These are phyloP conservation scores for Prorops nasuta DNA, from an alignment of 1,140 invertebrate genomes.

Conservation along the genomic window DNA sequence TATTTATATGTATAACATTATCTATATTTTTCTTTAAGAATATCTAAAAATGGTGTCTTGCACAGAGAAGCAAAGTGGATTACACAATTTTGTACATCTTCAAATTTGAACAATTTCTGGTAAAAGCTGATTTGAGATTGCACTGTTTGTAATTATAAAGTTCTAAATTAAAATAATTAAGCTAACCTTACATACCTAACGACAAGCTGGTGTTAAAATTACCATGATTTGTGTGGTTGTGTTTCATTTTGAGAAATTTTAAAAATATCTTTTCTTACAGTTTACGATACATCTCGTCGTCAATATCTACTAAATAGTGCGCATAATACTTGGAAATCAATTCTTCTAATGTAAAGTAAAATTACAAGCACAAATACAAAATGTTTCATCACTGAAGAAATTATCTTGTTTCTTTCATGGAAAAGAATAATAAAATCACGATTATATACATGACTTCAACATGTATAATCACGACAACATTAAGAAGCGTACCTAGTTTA, in stretches of 20 bases:
- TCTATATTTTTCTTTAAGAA: constrained; percentile 42
- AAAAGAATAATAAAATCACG: too few species aligned
- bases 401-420: background rate
- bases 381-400: background rate
- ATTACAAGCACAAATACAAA: background rate
- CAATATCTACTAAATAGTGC: constrained; percentile 8
- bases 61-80: constrained; percentile 40
- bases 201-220: constrained; percentile 40
- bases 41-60: constrained; percentile 42
- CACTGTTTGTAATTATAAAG: constrained; percentile 52
- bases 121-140: constrained; percentile 41
- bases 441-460: too few species aligned
- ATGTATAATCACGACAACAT: too few species aligned
- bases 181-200: constrained; percentile 37
- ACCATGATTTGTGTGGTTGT: constrained; percentile 29
- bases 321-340: constrained; percentile 8
- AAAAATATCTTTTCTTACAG: constrained; percentile 33
- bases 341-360: constrained; percentile 14
- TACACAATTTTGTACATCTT: constrained; percentile 50
- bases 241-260: constrained; percentile 29
- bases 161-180: constrained; percentile 45
- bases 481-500: too few species aligned
- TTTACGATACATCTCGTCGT: constrained; percentile 20
- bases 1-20: constrained; percentile 41
- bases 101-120: constrained; percentile 38